These are phyloP conservation scores for Sebastolobus alascanus DNA, from an alignment of 2,797 vertebrate species.

Conservation along the genomic window DNA sequence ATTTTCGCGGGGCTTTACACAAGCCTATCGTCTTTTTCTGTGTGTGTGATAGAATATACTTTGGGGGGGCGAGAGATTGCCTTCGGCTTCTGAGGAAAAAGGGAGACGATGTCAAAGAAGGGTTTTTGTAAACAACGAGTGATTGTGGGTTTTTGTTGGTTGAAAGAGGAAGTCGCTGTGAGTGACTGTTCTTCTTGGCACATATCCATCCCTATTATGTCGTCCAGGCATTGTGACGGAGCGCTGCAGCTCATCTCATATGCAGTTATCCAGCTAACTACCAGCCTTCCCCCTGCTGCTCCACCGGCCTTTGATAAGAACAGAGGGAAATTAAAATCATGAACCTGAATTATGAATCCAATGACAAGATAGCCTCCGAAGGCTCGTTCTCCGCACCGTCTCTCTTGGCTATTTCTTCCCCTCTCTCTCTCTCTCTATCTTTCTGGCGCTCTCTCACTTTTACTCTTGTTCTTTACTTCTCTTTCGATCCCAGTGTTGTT, in stretches of 20 bases:
- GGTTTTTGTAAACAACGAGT: conserved; percentile 77
- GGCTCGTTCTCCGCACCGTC: conserved; percentile 86
- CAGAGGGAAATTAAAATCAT: conserved; percentile 99
- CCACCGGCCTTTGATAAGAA: conserved; percentile 97
- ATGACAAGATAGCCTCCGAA: conserved; percentile 90
- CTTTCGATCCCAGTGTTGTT: conserved; percentile 65
- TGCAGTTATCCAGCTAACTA: conserved; percentile 95
- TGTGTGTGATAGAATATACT: conserved; percentile 59
- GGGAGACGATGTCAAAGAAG: conserved; percentile 54
- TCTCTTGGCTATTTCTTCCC: conserved; percentile 58
- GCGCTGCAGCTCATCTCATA: conserved; percentile 88
- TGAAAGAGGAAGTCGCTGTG: conserved; percentile 61
- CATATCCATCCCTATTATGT: conserved; percentile 83
- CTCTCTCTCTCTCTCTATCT: conserved; percentile 47
- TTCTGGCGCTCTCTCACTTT: conserved; percentile 58
- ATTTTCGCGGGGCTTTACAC: conserved; percentile 41
- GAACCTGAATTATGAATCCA: conserved; percentile 98
- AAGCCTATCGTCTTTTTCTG: conserved; percentile 35
- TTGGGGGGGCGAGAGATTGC: conserved; percentile 44
- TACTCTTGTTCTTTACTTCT: conserved; percentile 64
- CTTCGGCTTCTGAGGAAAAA: conserved; percentile 60
- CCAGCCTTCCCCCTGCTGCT: conserved; percentile 89
- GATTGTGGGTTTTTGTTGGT: conserved; percentile 62
- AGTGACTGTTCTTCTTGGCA: conserved; percentile 74
- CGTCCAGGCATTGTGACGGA: conserved; percentile 78